Conservation (phyloP, 2,797 vertebrate genomes). For the Spinus pinus region DNA sequence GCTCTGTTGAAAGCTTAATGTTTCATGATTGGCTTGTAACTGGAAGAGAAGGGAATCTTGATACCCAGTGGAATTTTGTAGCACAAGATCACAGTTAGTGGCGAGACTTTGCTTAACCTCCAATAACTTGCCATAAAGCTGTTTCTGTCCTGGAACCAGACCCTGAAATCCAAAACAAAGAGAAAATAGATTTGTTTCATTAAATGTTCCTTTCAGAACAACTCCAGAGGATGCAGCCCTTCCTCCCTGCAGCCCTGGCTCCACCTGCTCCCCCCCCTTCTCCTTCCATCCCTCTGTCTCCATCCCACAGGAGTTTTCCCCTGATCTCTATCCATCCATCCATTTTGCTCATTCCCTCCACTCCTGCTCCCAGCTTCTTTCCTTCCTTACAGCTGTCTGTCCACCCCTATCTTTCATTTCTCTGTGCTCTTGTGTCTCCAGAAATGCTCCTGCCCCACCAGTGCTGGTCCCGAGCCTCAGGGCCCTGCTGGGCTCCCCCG, state of each 20-base stretch:
- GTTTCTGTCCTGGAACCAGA: background rate
- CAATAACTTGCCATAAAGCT: background rate
- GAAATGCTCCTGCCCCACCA: fast-evolving
- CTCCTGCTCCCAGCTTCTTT: background rate
- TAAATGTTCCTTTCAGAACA: background rate
- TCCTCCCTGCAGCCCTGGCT: fast-evolving
- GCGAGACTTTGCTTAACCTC: background rate
- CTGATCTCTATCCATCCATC: background rate
- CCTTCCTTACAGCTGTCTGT: background rate
- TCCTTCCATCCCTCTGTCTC: background rate
- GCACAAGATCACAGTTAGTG: background rate
- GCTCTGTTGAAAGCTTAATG: background rate
- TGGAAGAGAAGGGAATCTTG: background rate
- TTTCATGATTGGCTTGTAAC: background rate
- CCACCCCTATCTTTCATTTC: background rate
- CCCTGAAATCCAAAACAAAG: background rate
- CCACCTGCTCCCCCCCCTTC: background rate
- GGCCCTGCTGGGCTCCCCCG: background rate
- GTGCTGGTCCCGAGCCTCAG: fast-evolving
- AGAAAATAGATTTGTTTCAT: background rate
- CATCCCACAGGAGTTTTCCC: background rate
- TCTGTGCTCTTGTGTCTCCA: background rate
- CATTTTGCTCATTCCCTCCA: fast-evolving
- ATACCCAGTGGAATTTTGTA: background rate
- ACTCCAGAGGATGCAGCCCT: background rate